Conservation (phyloP, 2,888 invertebrate species). For the Drosophila ustulata region DNA sequence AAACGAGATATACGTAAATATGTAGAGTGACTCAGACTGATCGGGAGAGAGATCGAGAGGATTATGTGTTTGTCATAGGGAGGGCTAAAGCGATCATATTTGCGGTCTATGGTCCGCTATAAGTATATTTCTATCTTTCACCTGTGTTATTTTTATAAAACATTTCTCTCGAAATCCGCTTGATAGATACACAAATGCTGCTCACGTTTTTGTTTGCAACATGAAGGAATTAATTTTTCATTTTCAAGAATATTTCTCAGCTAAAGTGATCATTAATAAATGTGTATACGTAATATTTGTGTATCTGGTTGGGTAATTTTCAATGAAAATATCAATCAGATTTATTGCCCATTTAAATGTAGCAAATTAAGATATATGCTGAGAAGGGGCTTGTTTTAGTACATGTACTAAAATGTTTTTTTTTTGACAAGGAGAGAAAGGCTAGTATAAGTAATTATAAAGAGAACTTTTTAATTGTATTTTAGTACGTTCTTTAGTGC, state of each 20-base stretch:
- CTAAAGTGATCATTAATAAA: slow-evolving; percentile 11
- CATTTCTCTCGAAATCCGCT: slow-evolving; percentile 40
- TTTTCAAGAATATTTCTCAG: slow-evolving; percentile 27
- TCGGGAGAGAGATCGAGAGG: slow-evolving; percentile 3
- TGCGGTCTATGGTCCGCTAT: slow-evolving; percentile 21
- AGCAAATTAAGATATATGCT: background rate
- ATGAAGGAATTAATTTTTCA: slow-evolving; percentile 38
- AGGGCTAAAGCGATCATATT: slow-evolving; percentile 38
- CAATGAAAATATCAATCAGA: slow-evolving; percentile 8
- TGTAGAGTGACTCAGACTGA: slow-evolving; percentile 40
- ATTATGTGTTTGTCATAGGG: slow-evolving; percentile 41
- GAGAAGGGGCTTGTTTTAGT: background rate
- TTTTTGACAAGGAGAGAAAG: too few species aligned
- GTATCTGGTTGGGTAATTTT: slow-evolving; percentile 65
- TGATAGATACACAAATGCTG: slow-evolving; percentile 69
- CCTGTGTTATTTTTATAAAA: slow-evolving; percentile 76
- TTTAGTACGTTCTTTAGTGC: background rate
- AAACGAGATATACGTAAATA: slow-evolving; percentile 1
- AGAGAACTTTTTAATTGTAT: background rate
- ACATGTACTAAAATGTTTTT: slow-evolving; percentile 9
- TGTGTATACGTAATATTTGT: slow-evolving; percentile 33
- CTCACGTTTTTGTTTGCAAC: slow-evolving; percentile 47
- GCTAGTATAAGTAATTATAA: too few species aligned
- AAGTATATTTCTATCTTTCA: slow-evolving; percentile 43
- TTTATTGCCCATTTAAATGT: background rate